These are phyloP conservation scores for Melanotaenia nigrans DNA, from an alignment of 2,797 vertebrate genomes.

Conservation along the genomic window DNA sequence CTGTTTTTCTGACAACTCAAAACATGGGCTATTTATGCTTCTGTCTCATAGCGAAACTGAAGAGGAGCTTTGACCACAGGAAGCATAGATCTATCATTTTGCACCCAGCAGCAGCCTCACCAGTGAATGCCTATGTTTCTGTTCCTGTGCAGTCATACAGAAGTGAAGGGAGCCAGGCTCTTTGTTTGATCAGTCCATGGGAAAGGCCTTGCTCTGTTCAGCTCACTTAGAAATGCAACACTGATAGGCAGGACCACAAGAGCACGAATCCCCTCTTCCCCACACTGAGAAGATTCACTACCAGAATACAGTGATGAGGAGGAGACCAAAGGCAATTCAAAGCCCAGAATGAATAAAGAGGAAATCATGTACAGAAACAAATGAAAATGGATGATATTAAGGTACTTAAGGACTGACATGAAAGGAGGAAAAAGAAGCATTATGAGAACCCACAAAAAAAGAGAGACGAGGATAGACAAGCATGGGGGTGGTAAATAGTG, in stretches of 20 bases:
- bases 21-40: neutral
- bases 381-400: conserved; percentile 42
- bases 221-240: conserved; percentile 69
- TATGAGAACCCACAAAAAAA: conserved; percentile 32
- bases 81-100: conserved; percentile 57
- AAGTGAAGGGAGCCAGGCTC: conserved; percentile 72
- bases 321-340: conserved; percentile 18
- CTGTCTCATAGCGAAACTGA: conserved; percentile 35
- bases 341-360: neutral
- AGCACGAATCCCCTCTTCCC: conserved; percentile 40
- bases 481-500: conserved; percentile 53
- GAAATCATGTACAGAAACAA: conserved; percentile 17
- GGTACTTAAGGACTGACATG: conserved; percentile 35
- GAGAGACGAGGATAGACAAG: conserved; percentile 49
- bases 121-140: conserved; percentile 74
- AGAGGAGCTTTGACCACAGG: conserved; percentile 37
- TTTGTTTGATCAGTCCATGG: conserved; percentile 78
- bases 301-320: conserved; percentile 22
- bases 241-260: conserved; percentile 52
- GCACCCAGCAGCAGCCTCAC: conserved; percentile 56
- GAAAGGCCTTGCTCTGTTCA: conserved; percentile 72
- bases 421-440: conserved; percentile 37
- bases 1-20: neutral
- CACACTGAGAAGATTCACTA: conserved; percentile 61
- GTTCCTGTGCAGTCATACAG: conserved; percentile 79